Conservation (phyloP, 2,113 vertebrate species). For the Callorhinus ursinus region DNA sequence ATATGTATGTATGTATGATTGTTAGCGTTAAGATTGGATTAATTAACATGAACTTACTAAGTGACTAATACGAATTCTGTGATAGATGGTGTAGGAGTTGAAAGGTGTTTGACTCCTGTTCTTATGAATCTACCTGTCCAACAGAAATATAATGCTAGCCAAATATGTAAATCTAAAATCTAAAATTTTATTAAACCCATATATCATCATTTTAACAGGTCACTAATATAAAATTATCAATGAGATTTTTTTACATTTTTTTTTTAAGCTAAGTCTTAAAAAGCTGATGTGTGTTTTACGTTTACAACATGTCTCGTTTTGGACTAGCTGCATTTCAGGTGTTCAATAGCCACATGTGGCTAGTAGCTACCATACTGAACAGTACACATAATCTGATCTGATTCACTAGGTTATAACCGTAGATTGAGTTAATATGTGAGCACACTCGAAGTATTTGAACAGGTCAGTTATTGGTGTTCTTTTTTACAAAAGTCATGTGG, state of each 20-base stretch:
- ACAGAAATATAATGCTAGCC: neutral
- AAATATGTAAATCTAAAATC: neutral
- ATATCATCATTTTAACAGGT: neutral
- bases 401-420: neutral
- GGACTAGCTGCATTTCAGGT: neutral
- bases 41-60: neutral
- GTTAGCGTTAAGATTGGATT: neutral
- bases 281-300: neutral
- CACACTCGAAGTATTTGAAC: neutral
- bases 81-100: neutral
- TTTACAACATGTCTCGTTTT: neutral
- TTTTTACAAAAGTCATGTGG: constrained; percentile 15
- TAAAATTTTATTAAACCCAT: constrained; percentile 18
- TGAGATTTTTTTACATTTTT: constrained; percentile 1
- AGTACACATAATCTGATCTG: neutral
- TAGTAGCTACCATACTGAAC: neutral
- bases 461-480: neutral
- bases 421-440: neutral
- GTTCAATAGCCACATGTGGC: neutral
- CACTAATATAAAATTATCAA: neutral
- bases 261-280: neutral
- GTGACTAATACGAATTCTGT: neutral
- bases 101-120: neutral
- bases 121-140: neutral
- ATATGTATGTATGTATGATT: neutral